Base-by-base conservation (phyloP, 1,140 invertebrate species). In the Schlechtendalia chinensis region DNA sequence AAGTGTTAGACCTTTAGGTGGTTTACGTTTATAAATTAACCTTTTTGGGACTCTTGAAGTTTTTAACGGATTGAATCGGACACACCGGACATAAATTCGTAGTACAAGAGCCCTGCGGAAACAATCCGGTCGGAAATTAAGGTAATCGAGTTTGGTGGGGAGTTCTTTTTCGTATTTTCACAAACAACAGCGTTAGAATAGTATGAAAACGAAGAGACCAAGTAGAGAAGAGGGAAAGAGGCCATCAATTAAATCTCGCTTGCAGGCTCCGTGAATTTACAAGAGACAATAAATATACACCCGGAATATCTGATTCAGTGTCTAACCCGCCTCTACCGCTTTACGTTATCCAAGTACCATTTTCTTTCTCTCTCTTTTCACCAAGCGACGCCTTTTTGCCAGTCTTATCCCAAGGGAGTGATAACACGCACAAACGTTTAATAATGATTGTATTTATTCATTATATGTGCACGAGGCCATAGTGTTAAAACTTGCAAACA, bases 211-310 rank as follows among this genome's bases (percentile, higher is more conserved):
- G 4, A 63, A 14, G 54, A 59, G n/a, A 10, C 32, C 8, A n/a
- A 59, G 22, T n/a, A 11, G 3, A 10, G 10, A 22, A 17, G 54
- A 45, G 74, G 56, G 12, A 45, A 61, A 45, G 53, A 59, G 75
- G 63, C 75, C 75, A 79, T 79, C 75, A 79, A 79, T 79, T 79
- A 79, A 79, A 63, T 22, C 32, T 59, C 45, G 58, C 54, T 47
- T n/a, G 75, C 75, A 47, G 74, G 53, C 56, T 61, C 54, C 29
- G n/a, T 47, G 39, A 79, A 79, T 63, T 79, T 79, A 79, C 58
- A 79, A 79, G 58, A 59, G 56, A 79, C 58, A 63, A 79, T 79
- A 79, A 79, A 79, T 61, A 77, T 77, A 77, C 72, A 79, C 56
- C 56, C 29, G 12, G 39, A 79, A 79, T 63, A 79, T 63, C 58